Conservation (phyloP, 2,888 invertebrate genomes). For the Stenurella melanura region DNA sequence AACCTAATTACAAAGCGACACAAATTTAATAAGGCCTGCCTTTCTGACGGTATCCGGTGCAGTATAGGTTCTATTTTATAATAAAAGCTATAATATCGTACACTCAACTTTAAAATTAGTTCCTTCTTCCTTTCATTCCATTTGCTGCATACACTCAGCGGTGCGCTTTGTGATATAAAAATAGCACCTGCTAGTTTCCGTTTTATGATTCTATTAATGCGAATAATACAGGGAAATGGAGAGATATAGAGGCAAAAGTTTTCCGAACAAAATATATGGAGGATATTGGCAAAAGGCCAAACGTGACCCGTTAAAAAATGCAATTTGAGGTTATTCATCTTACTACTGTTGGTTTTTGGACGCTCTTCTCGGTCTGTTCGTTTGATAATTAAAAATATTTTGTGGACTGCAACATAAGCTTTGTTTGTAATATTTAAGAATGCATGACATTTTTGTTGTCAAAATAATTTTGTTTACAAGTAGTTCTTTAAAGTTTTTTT, state of each 20-base stretch:
- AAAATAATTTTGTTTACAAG: no score
- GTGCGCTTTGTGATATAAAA: not conserved
- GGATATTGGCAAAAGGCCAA: not conserved
- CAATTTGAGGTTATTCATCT: not conserved
- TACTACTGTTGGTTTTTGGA: not conserved
- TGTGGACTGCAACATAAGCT: no score
- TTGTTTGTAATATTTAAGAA: no score
- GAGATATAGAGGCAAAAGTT: not conserved
- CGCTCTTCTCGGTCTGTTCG: not conserved
- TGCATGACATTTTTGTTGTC: no score
- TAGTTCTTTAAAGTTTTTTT: no score
- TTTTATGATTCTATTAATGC: slow-evolving; percentile 7
- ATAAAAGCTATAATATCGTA: slow-evolving; percentile 22
- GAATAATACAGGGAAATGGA: not conserved
- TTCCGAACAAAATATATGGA: not conserved
- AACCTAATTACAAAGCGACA: slow-evolving; percentile 30
- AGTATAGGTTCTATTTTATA: slow-evolving; percentile 13
- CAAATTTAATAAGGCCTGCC: slow-evolving; percentile 32
- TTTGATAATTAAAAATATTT: no score
- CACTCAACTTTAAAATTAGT: not conserved
- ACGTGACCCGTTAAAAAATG: not conserved
- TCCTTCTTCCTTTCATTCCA: not conserved
- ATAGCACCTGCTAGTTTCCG: not conserved
- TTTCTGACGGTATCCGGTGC: slow-evolving; percentile 11
- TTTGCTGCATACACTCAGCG: slow-evolving; percentile 2